Evolutionary conservation across 2,888 invertebrate genomes (phyloP).

Genomic region (Lasioglossum figueresi): DNA sequence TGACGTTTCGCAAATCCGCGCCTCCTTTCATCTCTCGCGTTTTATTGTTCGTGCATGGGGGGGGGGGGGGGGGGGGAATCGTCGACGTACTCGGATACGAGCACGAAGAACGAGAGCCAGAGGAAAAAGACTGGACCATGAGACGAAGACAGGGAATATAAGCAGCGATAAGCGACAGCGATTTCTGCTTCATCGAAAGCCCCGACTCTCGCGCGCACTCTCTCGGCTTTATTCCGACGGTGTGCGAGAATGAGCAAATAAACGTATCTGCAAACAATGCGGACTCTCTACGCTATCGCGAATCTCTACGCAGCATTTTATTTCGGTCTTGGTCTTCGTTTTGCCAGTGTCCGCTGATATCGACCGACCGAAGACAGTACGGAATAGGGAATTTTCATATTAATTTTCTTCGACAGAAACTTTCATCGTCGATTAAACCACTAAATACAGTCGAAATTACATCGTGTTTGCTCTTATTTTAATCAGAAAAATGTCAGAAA

Average conservation of each 20-base stretch:
- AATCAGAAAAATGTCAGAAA: no score
- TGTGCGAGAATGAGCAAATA: constrained; percentile 19
- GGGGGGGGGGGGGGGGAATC: not conserved
- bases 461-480: no score
- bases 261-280: constrained; percentile 38
- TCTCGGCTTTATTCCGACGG: constrained; percentile 31
- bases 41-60: constrained; percentile 37
- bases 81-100: not conserved
- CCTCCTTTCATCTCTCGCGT: constrained; percentile 28
- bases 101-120: no score
- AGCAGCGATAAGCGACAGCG: constrained; percentile 59
- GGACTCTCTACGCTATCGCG: not conserved
- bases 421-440: no score
- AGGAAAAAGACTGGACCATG: constrained; percentile 35
- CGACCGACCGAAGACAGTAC: not conserved
- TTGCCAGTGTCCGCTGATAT: not conserved
- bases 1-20: constrained; percentile 35
- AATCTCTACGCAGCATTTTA: not conserved
- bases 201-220: not conserved
- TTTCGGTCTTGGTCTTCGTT: not conserved
- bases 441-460: no score
- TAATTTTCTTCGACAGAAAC: no score
- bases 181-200: constrained; percentile 53
- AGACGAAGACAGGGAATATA: constrained; percentile 34
- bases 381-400: not conserved